phyloP scores from a whole-genome alignment of 1,140 invertebrate species.

The Caenorhabditis remanei region DNA sequence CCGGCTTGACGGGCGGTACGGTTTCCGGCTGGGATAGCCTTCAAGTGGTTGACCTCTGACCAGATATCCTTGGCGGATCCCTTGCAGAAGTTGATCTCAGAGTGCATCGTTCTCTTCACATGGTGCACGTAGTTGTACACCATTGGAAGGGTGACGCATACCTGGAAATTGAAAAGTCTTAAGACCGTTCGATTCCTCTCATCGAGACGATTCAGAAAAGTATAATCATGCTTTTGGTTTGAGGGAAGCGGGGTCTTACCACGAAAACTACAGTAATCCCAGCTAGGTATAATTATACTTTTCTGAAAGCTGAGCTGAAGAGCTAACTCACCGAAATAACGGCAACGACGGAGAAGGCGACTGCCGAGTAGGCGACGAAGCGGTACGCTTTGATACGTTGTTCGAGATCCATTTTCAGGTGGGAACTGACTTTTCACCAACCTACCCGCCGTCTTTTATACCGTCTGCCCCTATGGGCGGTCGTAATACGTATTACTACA shows the following conservation, averaged over 20 bases:
- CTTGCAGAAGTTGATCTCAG: slow-evolving; percentile 53
- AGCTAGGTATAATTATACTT: no score
- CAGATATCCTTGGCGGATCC: slow-evolving; percentile 65
- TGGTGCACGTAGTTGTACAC: slow-evolving; percentile 46
- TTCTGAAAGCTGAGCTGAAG: no score
- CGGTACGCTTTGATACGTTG: slow-evolving; percentile 61
- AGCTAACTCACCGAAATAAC: slow-evolving; percentile 5
- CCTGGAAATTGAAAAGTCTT: slow-evolving; percentile 5
- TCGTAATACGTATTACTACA: not conserved
- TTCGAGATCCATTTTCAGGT: slow-evolving; percentile 1
- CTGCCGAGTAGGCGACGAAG: slow-evolving; percentile 66
- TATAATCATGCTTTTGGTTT: no score
- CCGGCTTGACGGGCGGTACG: slow-evolving; percentile 62
- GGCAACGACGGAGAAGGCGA: slow-evolving; percentile 43
- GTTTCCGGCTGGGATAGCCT: slow-evolving; percentile 54
- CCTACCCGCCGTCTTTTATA: not conserved
- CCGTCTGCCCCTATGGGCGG: not conserved
- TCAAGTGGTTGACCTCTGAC: slow-evolving; percentile 60
- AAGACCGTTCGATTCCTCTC: no score
- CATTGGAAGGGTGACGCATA: slow-evolving; percentile 41
- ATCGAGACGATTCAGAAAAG: no score
- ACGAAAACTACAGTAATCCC: no score
- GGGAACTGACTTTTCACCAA: not conserved
- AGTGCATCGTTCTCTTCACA: slow-evolving; percentile 48
- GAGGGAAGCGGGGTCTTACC: no score